Evolutionary conservation across 1,140 invertebrate species (phyloP), one percentile per base, ranked within the genome.

Genomic region (Anthonomus grandis): DNA sequence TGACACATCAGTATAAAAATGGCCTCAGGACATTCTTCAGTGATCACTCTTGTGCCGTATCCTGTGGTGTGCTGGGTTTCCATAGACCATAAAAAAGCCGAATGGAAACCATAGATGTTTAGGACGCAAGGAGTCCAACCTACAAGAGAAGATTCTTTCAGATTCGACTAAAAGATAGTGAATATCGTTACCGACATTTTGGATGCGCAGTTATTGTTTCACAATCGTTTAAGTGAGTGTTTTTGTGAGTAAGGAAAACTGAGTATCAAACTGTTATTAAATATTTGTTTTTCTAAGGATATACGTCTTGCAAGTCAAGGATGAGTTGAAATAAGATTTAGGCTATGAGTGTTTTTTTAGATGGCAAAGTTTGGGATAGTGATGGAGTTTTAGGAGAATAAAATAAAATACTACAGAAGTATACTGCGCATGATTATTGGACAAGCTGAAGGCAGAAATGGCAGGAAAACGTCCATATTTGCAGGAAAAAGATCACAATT

Each of bases 1-100:
- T 99, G 96, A 37, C 97, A 79, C 71, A 94, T 97, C 90, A 99
- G 93, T 39, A 97, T 85, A 63, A 97, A 89, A 55, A 99, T 91
- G 0, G 93, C 94, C 73, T 96, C 91, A 0, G 93, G 91, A 72
- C 97, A 99, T 69, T 97, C 90, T 69, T 96, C 93, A 0, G 93
- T 96, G 0, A 93, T 96, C 51, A 82, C 80, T n/a, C 88, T 75
- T 2, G 70, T 75, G n/a, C 81, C 81, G 58, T 81, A 83, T 22
- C 91, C 92, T 59, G 95, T 95, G 0, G 92, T 95, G 68, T 94
- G 91, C 70, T 95, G 93, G 0, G 91, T 95, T 76, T 95, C 93
- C 65, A 96, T 86, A 65, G 90, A 93, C 79, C 93, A 96, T 25
- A 95, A 76, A 72, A 95, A 94, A 58, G 90, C 90, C 10, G 90